These are phyloP conservation scores for Mercenaria mercenaria DNA, from an alignment of 1,140 invertebrate genomes.

Conservation along the genomic window DNA sequence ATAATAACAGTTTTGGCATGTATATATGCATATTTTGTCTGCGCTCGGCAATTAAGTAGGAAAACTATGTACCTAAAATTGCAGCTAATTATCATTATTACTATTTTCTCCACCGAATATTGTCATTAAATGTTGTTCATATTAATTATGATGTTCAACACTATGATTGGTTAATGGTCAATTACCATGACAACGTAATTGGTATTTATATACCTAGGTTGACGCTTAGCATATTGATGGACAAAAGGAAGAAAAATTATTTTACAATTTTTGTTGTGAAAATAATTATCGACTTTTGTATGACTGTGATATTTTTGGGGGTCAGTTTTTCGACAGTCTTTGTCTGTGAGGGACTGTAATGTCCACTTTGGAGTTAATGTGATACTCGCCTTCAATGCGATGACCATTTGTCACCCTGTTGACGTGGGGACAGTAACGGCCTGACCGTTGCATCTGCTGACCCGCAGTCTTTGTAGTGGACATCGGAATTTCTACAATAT, in stretches of 20 bases:
- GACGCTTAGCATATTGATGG: background rate
- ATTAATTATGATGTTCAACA: slow-evolving; percentile 3
- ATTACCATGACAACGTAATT: slow-evolving; percentile 42
- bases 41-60: background rate
- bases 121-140: background rate
- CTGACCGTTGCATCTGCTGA: slow-evolving; percentile 15
- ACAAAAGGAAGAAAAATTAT: background rate
- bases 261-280: slow-evolving; percentile 28
- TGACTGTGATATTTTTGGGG: background rate
- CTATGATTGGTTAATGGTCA: slow-evolving; percentile 32
- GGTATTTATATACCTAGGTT: slow-evolving; percentile 5
- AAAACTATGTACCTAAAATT: background rate
- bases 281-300: slow-evolving; percentile 21
- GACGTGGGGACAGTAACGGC: slow-evolving; percentile 29
- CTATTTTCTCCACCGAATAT: background rate
- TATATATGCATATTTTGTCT: background rate
- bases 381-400: background rate
- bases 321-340: background rate
- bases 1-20: slow-evolving; percentile 1
- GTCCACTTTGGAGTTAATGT: slow-evolving; percentile 28
- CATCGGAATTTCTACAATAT: slow-evolving; percentile 25
- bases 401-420: slow-evolving; percentile 36
- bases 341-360: background rate
- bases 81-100: background rate
- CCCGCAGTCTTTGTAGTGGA: slow-evolving; percentile 16